Evolutionary conservation across 2,888 invertebrate genomes (phyloP), one percentile per base, ranked within the genome.

Genomic region (Epirrhoe alternata): DNA sequence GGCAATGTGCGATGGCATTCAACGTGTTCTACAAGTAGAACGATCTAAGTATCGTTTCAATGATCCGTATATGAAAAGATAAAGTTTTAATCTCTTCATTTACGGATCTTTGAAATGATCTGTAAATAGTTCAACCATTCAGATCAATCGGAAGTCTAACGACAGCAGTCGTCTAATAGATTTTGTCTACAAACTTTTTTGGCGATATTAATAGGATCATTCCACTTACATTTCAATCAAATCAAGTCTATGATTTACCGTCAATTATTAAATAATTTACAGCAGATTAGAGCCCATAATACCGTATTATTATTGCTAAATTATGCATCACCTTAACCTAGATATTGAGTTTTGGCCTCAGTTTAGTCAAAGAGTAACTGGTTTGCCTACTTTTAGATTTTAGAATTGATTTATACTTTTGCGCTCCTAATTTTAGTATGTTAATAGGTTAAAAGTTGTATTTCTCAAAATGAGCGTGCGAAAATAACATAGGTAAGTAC

Each of bases 321-420:
- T 71, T 68, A 68, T 62, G 56, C 72, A 57, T 60, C 64, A 69
- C 85, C 84, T 84, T 84, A 78, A 81, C 84, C 85, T 72, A 84
- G 73, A 77, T 84, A 76, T 79, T 76, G 66, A 62, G 75, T 77
- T 82, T 80, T 76, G 77, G 74, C 75, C 77, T 74, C 64, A 66
- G 63, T 62, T 42, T 55, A 73, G 65, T 64, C 67, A 66, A 67
- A 70, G 71, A 61, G 65, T 71, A 68, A 71, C 73, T 62, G 66
- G 73, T 71, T 71, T 67, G 50, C 60, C 61, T 66, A 61, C 63
- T 65, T 42, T 42, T 50, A 38, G 2, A 14, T 61, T 31, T n/a
- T 58, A 49, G 35, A 64, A 54, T 54, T 54, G 35, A 49, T 51
- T 56, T 45, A 60, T 64, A 14, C 30, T 58, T 8, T 45, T 52